These are phyloP conservation scores for Cardinalis cardinalis DNA, from an alignment of 2,113 vertebrate genomes.

Conservation along the genomic window DNA sequence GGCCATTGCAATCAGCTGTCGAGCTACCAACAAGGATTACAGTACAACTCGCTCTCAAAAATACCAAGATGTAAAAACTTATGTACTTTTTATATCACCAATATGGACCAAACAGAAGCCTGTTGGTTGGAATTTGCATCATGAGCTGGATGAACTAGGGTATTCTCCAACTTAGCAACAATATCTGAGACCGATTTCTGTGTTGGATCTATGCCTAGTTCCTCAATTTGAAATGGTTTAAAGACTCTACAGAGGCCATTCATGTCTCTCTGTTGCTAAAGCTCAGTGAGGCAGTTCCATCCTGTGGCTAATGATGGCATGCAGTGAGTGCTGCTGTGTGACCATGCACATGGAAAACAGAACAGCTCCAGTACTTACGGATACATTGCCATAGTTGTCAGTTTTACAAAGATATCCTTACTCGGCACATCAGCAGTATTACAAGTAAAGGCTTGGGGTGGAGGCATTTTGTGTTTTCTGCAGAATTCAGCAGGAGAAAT, in stretches of 20 bases:
- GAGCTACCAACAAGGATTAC: not conserved
- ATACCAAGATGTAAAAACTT: not conserved
- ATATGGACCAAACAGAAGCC: not conserved
- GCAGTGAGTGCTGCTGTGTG: conserved; percentile 54
- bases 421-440: conserved; percentile 83
- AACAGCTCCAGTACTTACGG: conserved; percentile 85
- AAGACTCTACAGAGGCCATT: not conserved
- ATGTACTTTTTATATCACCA: not conserved
- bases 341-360: conserved; percentile 17
- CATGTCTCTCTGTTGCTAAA: conserved; percentile 76
- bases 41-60: not conserved
- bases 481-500: conserved; percentile 93
- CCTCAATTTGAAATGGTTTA: not conserved
- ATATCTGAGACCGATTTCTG: not conserved
- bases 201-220: not conserved
- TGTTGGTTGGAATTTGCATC: not conserved
- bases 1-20: not conserved
- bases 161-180: not conserved
- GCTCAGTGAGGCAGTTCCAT: conserved; percentile 40
- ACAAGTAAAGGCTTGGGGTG: conserved; percentile 93
- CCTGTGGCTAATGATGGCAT: conserved; percentile 63
- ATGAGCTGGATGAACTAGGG: not conserved
- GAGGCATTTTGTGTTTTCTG: conserved; percentile 97
- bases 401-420: conserved; percentile 94
- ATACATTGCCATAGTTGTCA: conserved; percentile 99